Evolutionary conservation across 2,113 vertebrate genomes (phyloP).

Genomic region (Silurus asotus): DNA sequence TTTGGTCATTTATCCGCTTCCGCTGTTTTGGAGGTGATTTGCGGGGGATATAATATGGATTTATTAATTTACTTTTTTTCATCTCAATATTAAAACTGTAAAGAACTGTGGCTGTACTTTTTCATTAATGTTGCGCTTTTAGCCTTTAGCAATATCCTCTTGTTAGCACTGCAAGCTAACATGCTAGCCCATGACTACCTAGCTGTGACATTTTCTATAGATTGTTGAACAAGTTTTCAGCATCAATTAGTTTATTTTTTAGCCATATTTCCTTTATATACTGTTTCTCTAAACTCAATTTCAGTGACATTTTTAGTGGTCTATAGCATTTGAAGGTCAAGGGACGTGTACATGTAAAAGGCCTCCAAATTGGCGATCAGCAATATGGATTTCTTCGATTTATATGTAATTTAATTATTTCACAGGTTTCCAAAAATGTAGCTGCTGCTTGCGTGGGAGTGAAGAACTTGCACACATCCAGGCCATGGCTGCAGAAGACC

Average conservation of each 20-base stretch:
- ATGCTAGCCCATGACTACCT: background rate
- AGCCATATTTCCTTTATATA: background rate
- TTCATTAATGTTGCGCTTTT: background rate
- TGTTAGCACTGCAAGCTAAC: conserved; percentile 10
- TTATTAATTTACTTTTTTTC: too few relatives aligned
- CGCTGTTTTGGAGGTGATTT: background rate
- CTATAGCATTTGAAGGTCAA: conserved; percentile 46
- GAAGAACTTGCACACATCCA: conserved; percentile 86
- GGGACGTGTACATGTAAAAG: background rate
- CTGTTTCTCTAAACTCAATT: too few relatives aligned
- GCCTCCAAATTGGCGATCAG: accelerated
- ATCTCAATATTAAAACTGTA: background rate
- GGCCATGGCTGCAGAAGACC: conserved; percentile 83
- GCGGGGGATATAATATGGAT: too few relatives aligned
- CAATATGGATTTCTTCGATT: background rate
- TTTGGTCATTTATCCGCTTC: conserved; percentile 52
- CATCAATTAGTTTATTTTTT: background rate
- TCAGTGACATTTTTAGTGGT: background rate
- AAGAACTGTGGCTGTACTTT: too few relatives aligned
- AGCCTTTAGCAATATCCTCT: background rate
- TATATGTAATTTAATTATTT: background rate
- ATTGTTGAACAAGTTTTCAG: background rate
- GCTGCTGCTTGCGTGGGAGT: conserved; percentile 85
- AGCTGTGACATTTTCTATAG: background rate
- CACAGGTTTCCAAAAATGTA: conserved; percentile 85